Conservation (phyloP, 2,113 vertebrate species). For the Nyctibius bracteatus region DNA sequence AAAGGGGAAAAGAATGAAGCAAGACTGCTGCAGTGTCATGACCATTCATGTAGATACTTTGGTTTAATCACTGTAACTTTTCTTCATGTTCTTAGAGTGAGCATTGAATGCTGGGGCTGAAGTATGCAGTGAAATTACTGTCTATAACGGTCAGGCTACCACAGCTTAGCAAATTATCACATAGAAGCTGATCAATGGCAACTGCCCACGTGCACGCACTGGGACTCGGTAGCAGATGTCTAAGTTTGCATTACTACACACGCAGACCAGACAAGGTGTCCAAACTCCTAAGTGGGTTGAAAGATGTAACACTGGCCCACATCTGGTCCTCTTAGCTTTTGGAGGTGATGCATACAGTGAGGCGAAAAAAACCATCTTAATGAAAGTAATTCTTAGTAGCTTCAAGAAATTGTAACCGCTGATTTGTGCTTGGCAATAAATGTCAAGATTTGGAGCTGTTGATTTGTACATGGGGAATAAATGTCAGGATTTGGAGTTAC, state of each 20-base stretch:
- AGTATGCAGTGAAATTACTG: background rate
- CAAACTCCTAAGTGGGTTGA: background rate
- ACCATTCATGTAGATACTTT: background rate
- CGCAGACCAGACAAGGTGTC: background rate
- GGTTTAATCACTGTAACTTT: background rate
- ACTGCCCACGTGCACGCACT: rapidly evolving
- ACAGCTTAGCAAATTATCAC: background rate
- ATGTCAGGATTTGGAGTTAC: background rate
- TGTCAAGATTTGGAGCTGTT: background rate
- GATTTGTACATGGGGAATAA: background rate
- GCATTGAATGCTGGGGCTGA: too few species aligned
- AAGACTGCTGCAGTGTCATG: background rate
- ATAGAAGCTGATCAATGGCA: background rate
- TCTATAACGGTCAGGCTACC: background rate
- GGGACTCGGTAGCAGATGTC: background rate
- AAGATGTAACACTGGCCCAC: background rate
- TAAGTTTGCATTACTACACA: background rate
- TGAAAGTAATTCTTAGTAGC: background rate
- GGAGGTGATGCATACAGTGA: background rate
- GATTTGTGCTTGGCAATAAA: background rate
- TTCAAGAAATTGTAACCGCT: background rate
- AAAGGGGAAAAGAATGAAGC: background rate
- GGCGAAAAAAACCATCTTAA: background rate
- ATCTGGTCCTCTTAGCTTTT: background rate
- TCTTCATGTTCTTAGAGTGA: background rate